Conservation (phyloP, 2,888 invertebrate species). For the Hypercompe scribonia region DNA sequence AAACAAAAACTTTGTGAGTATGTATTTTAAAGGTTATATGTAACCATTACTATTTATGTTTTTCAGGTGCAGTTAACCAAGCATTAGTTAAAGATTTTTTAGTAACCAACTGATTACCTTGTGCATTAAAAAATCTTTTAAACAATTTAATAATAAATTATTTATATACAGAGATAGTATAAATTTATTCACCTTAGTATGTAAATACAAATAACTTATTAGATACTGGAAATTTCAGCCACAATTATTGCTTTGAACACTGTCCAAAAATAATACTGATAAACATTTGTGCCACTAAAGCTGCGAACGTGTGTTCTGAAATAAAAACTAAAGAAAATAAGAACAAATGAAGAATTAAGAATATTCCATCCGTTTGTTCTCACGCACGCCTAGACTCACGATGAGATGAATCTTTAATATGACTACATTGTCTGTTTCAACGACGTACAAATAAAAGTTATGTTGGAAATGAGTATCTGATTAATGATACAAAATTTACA, state of each 20-base stretch:
- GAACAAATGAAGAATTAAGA: constrained; percentile 9
- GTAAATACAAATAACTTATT: not conserved
- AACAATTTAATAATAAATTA: too few relatives aligned
- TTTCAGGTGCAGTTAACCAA: not conserved
- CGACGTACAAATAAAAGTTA: constrained; percentile 2
- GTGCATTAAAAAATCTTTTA: too few relatives aligned
- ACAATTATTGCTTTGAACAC: too few relatives aligned
- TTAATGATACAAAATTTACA: not conserved
- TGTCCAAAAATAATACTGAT: not conserved
- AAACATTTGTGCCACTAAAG: not conserved
- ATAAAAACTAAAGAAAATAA: constrained; percentile 8
- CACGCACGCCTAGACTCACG: constrained; percentile 2
- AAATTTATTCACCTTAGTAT: too few relatives aligned
- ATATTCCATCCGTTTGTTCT: constrained; percentile 5
- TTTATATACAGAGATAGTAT: too few relatives aligned
- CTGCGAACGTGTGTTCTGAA: not conserved
- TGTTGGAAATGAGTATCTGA: not conserved
- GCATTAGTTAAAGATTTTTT: not conserved
- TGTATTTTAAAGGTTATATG: not conserved
- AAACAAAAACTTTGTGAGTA: not conserved
- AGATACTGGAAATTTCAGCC: not conserved
- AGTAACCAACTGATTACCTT: not conserved
- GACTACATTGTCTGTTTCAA: not conserved
- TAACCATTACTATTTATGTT: not conserved
- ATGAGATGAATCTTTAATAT: constrained; percentile 12